These are phyloP conservation scores for Whitmania pigra DNA, from an alignment of 1,140 invertebrate genomes.

Conservation along the genomic window DNA sequence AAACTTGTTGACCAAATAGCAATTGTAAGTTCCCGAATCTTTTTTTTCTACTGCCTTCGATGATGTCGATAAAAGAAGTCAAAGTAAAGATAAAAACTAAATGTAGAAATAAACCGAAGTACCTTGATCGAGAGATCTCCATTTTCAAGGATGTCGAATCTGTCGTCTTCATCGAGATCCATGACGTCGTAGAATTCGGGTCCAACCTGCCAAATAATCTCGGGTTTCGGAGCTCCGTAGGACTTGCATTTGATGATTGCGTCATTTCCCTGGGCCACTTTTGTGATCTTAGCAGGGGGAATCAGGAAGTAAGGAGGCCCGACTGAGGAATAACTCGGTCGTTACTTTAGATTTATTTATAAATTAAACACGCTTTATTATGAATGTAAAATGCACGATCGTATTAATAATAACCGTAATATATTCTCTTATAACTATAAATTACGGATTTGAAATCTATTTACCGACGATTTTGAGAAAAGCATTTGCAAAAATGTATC, in stretches of 20 bases:
- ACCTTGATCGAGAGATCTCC: constrained; percentile 68
- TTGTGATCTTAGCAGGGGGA: constrained; percentile 56
- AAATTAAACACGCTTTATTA: too few relatives aligned
- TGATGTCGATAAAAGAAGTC: too few relatives aligned
- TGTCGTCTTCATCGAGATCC: constrained; percentile 55
- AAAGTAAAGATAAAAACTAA: neutral
- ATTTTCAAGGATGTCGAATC: constrained; percentile 55
- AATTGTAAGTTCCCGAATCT: constrained; percentile 65
- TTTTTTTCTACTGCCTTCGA: constrained; percentile 33
- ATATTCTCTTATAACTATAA: too few relatives aligned
- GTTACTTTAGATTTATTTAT: neutral
- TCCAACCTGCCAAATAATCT: constrained; percentile 78
- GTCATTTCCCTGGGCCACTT: constrained; percentile 62
- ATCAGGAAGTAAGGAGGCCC: constrained; percentile 77
- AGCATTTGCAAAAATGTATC: constrained; percentile 94
- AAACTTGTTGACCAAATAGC: constrained; percentile 83
- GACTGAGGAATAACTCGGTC: constrained; percentile 26
- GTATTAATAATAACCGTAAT: too few relatives aligned
- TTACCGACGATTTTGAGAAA: constrained; percentile 83
- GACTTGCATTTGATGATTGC: constrained; percentile 76
- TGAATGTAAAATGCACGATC: too few relatives aligned
- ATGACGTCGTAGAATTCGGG: constrained; percentile 61
- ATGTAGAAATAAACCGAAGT: neutral
- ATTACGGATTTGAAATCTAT: too few relatives aligned
- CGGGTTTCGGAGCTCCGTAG: constrained; percentile 82